Base-by-base conservation (phyloP, 2,888 invertebrate genomes). In the Trypoxylon attenuatum region DNA sequence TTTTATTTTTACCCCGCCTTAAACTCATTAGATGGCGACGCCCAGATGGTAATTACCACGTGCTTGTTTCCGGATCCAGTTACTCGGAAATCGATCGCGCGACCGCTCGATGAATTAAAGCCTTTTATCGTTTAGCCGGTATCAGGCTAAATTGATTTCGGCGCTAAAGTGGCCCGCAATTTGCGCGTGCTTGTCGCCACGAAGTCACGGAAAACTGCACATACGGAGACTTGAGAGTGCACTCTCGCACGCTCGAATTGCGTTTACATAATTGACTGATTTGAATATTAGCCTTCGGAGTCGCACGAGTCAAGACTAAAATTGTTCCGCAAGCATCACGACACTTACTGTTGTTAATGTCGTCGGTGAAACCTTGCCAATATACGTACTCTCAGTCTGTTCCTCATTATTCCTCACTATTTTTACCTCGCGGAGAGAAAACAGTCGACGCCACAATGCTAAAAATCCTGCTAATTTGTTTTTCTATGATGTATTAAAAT, bases 21-120 rank as follows among this genome's bases (percentile, higher is more conserved):
- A 56, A 60, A 53, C 54, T 38, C 51, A 42, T 68, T 56, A 55
- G 22, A 19, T 6, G 16, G 10, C 13, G 15, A n/a, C 2, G 5
- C 25, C 5, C 27, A n/a, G 22, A 38, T 42, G 51, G 51, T 60
- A 45, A 58, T 63, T 62, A 42, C 18, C 21, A 2, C n/a, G 22
- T 29, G 49, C 23, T 52, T 64, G 55, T 62, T 43, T 23, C 18
- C 49, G 10, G 60, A 69, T 47, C 13, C 41, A 49, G 21, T 72
- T 69, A 62, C 21, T n/a, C 15, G 25, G 8, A 29, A 25, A 47
- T 47, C 53, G 18, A 25, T 23, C 18, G 33, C 13, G 33, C 2
- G 33, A 5, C 8, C 10, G 33, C 5, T 25, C 41, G 29, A 57
- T 55, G 27, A 33, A 69, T 52, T 45, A 56, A 57, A 58, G 16